Percentiles rank a stretch among this genome's conserved stretches.
Conservation (phyloP, 2,888 invertebrate species). For the Mesochorus sp. region DNA sequence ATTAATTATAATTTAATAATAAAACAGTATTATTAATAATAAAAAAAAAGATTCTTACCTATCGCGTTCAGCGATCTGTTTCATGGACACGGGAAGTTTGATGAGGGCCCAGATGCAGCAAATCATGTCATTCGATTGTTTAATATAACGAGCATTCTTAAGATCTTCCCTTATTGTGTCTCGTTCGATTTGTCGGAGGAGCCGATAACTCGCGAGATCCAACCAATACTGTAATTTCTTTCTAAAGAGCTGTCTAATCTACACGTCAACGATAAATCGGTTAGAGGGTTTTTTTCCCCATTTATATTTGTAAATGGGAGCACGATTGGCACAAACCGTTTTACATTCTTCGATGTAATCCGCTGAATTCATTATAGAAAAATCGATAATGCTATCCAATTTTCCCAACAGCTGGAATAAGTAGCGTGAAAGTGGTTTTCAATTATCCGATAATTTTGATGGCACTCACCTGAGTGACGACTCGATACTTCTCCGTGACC, state of each 20-base stretch:
- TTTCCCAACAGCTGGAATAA: conserved; percentile 83
- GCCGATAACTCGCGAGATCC: conserved; percentile 82
- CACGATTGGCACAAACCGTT: conserved; percentile 83
- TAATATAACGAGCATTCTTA: conserved; percentile 81
- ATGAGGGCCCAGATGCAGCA: conserved; percentile 83
- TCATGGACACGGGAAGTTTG: conserved; percentile 79
- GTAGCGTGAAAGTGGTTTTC: neutral
- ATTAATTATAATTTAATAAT: too few species aligned
- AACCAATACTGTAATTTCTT: conserved; percentile 81
- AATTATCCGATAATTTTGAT: neutral
- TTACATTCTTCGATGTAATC: conserved; percentile 82
- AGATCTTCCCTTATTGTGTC: conserved; percentile 82
- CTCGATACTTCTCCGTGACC: conserved; percentile 82
- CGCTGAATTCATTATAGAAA: conserved; percentile 79
- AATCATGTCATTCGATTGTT: conserved; percentile 78
- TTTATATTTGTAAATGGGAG: too few species aligned
- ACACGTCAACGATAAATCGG: neutral
- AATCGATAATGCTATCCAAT: conserved; percentile 83
- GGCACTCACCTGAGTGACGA: conserved; percentile 83
- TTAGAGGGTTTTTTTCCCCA: neutral
- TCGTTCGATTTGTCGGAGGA: conserved; percentile 82
- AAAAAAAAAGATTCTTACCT: conserved; percentile 61
- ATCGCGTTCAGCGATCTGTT: conserved; percentile 74
- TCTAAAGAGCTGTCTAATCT: conserved; percentile 82
- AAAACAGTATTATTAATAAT: too few species aligned